Evolutionary conservation across 2,113 vertebrate genomes (phyloP).

Genomic region (Elephas maximus): DNA sequence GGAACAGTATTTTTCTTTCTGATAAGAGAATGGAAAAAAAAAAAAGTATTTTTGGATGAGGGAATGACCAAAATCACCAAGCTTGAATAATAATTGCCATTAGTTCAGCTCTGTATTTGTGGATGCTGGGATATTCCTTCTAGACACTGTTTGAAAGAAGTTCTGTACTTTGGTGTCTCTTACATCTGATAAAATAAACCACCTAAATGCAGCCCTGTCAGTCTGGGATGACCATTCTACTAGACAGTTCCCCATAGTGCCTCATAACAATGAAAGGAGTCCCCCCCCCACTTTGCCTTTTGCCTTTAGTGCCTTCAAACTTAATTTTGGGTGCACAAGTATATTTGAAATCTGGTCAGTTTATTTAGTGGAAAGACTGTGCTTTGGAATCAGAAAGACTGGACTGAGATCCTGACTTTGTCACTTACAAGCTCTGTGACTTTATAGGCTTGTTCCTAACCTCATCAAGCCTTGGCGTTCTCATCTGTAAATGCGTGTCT

Average conservation of each 20-base stretch:
- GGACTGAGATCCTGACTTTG: background rate
- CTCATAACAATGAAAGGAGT: background rate
- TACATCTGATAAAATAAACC: background rate
- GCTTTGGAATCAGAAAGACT: background rate
- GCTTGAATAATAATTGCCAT: background rate
- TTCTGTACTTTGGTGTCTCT: background rate
- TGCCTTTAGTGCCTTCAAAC: background rate
- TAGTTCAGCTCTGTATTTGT: background rate
- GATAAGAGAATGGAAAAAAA: background rate
- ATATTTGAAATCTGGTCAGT: background rate
- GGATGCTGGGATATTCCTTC: background rate
- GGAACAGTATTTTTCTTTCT: slow-evolving; percentile 34
- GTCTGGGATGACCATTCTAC: accelerated
- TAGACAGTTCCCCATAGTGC: background rate
- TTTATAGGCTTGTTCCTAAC: background rate
- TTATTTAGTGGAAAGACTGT: background rate
- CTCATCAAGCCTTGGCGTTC: background rate
- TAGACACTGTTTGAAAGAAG: background rate
- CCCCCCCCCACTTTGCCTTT: background rate
- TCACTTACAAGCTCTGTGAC: background rate
- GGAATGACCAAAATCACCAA: background rate
- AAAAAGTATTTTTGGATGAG: background rate
- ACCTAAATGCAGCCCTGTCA: accelerated
- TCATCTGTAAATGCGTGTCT: background rate
- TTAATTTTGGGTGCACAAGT: background rate